Percentiles rank a stretch among this genome's conserved stretches.
These are phyloP conservation scores for Emys orbicularis DNA, from an alignment of 2,797 vertebrate species.

Conservation along the genomic window DNA sequence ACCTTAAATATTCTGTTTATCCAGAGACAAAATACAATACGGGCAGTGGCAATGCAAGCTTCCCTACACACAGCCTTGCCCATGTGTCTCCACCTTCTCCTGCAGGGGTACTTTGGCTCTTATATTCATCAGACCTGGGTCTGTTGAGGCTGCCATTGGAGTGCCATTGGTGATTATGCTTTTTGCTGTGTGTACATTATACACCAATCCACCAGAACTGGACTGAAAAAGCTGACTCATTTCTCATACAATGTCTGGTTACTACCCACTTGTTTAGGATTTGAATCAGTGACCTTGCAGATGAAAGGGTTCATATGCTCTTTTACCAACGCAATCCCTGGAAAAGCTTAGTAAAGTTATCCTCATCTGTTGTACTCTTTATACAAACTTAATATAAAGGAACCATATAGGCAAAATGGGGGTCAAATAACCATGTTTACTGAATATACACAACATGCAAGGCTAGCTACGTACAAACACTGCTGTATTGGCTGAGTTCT, in stretches of 20 bases:
- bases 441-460: background rate
- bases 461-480: background rate
- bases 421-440: background rate
- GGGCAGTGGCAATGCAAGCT: background rate
- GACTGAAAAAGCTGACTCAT: background rate
- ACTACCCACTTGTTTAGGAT: background rate
- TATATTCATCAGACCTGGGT: background rate
- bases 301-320: background rate
- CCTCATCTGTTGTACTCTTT: background rate
- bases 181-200: background rate
- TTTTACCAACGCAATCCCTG: background rate
- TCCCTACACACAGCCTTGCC: background rate
- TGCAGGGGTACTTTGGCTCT: background rate
- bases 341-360: background rate
- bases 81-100: background rate
- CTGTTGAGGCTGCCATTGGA: background rate
- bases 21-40: background rate
- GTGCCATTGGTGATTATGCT: background rate
- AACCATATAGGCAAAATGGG: background rate
- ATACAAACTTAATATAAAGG: background rate
- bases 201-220: background rate
- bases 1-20: too few relatives aligned
- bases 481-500: background rate
- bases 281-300: background rate
- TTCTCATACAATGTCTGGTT: background rate